phyloP scores from a whole-genome alignment of 2,113 vertebrate genomes.

The Myxocyprinus asiaticus region DNA sequence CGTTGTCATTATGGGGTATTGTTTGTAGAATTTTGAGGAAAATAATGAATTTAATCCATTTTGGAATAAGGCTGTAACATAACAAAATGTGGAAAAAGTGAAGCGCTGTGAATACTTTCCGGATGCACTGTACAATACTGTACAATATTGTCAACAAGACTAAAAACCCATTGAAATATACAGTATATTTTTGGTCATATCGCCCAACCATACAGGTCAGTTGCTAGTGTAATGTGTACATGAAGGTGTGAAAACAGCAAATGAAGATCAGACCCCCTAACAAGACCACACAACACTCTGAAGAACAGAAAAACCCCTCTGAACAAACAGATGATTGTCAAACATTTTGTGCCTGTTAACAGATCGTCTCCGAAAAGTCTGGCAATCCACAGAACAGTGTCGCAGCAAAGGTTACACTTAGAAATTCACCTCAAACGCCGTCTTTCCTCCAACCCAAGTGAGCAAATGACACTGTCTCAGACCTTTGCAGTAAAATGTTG shows the following conservation, averaged over 20 bases:
- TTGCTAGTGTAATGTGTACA: too few relatives aligned
- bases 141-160: too few relatives aligned
- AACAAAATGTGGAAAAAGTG: too few relatives aligned
- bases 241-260: conserved; percentile 52
- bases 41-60: too few relatives aligned
- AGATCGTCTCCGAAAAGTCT: conserved; percentile 53
- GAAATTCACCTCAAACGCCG: conserved; percentile 16
- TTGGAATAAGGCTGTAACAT: too few relatives aligned
- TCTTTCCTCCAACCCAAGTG: not conserved
- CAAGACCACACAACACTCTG: conserved; percentile 6
- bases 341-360: conserved; percentile 21
- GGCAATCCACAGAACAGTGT: conserved; percentile 22
- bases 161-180: too few relatives aligned
- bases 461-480: conserved; percentile 38
- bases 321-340: conserved; percentile 45
- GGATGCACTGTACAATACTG: too few relatives aligned
- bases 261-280: not conserved
- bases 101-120: too few relatives aligned
- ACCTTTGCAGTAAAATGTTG: not conserved
- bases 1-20: too few relatives aligned
- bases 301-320: conserved; percentile 21
- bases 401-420: conserved; percentile 45
- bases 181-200: too few relatives aligned
- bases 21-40: too few relatives aligned
- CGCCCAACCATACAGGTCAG: conserved; percentile 16